Evolutionary conservation across 1,140 invertebrate genomes (phyloP), one percentile per base, ranked within the genome.

Genomic region (Bombus breviceps): DNA sequence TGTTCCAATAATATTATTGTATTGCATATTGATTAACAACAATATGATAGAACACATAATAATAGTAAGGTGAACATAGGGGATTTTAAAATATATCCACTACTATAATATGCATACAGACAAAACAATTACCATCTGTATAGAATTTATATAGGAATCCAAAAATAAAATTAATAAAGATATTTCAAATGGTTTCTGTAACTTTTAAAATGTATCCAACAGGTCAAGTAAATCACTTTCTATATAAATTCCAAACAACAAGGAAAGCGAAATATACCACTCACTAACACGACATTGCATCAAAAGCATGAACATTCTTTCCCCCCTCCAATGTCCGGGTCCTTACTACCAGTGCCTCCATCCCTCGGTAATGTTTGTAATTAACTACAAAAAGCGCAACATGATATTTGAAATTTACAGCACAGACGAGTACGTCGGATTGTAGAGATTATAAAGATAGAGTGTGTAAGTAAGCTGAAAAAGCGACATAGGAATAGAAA

Each of bases 91-190:
- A 22, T 73, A 75, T 77, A 86, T 53, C 34, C 43, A 66, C 32
- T 53, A 53, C 13, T 71, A 41, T 39, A 77, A 13, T n/a, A 28
- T 66, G 25, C 41, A 76, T 25, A 64, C 64, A 79, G 37, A 66
- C 53, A 83, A 72, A 41, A 81, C n/a, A 86, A 69, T 89, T 86
- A 89, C 88, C 81, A 81, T 69, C 4, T 71, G 18, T 53, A 64
- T 43, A 15, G 62, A 84, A 32, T 47, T 57, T 41, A 41, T 41
- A 72, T 32, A 75, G 3, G 25, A 47, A 57, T 25, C 15, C 32
- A 6, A 39, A 12, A 28, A 15, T 34, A 64, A 12, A 41, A 34
- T 34, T 6, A 6, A 8, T 25, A n/a, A 68, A 37, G 47, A 3
- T 28, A 22, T 39, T 32, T 59, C 47, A 10, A 15, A 76, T 57